These are phyloP conservation scores for Zaprionus ghesquierei DNA, from an alignment of 1,140 invertebrate genomes.

Conservation along the genomic window DNA sequence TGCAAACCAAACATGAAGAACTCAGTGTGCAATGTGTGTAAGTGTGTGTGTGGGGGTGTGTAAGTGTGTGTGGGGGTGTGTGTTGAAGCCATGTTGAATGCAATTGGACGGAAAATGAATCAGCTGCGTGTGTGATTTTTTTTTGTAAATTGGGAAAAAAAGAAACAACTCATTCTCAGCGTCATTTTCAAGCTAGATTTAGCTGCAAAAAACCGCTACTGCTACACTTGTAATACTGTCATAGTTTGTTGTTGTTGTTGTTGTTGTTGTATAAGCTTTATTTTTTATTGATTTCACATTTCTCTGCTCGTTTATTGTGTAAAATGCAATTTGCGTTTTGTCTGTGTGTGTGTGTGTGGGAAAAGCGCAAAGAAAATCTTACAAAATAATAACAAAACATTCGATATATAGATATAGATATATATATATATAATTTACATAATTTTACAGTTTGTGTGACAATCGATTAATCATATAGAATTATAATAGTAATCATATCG, in stretches of 20 bases:
- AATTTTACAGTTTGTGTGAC: slow-evolving; percentile 25
- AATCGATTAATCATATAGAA: slow-evolving; percentile 25
- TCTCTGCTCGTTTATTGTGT: slow-evolving; percentile 46
- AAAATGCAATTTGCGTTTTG: slow-evolving; percentile 23
- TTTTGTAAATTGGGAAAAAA: slow-evolving; percentile 26
- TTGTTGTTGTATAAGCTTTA: slow-evolving; percentile 57
- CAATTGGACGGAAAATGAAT: slow-evolving; percentile 55
- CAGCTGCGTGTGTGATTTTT: slow-evolving; percentile 17
- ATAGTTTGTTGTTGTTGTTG: slow-evolving; percentile 19
- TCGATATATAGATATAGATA: too few relatives aligned
- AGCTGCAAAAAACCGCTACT: slow-evolving; percentile 12
- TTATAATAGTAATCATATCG: slow-evolving; percentile 45
- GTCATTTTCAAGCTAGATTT: not conserved
- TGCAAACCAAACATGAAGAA: slow-evolving; percentile 12
- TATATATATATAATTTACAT: slow-evolving; percentile 39
- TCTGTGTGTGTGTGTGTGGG: too few relatives aligned
- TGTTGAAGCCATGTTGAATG: slow-evolving; percentile 13
- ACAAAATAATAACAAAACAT: slow-evolving; percentile 80
- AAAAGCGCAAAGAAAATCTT: slow-evolving; percentile 51
- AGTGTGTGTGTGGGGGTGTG: not conserved
- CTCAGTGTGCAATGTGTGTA: slow-evolving; percentile 1
- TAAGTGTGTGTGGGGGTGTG: not conserved
- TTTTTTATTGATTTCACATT: slow-evolving; percentile 59
- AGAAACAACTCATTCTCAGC: slow-evolving; percentile 1
- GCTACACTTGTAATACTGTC: slow-evolving; percentile 57